Base-by-base conservation (phyloP, 37 sponge, comb jelly and placozoan species). In the Eunapius fragilis region DNA sequence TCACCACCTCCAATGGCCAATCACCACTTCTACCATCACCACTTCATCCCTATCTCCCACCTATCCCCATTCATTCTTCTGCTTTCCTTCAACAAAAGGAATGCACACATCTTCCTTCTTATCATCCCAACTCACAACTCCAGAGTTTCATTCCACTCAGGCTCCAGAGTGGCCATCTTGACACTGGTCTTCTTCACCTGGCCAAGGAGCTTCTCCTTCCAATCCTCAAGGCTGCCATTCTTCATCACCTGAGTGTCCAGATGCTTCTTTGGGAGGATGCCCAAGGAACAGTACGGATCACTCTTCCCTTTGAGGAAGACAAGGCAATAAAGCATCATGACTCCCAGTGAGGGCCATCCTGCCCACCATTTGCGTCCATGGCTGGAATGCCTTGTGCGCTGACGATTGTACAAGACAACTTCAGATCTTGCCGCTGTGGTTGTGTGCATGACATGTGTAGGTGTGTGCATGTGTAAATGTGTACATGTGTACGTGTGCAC, bases 231-330 rank as follows among this genome's bases (percentile, higher is more conserved):
- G 76, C 83, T 72, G 27, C 68, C 69, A 30, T 78, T 78, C 69
- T 37, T 70, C 28, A 82, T 6, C 41, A 41, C 6, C 41, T 41
- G 41, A 41, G 6, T 26, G 28, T 80, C 81, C 2, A 30, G 81
- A 24, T 48, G 77, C 25, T 25, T 30, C 9, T 28, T 26, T 72
- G 28, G 24, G 17, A 91, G 45, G 13, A 91, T 80, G 23, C 85
- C 84, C 27, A 91, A 28, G 0, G 68, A 36, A 69, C 88, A 87
- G 74, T 84, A 91, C 11, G 92, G 92, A 72, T 91, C 92, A 87
- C 92, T 91, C 75, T 34, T 77, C 4, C 88, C 92, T 90, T 68
- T 19, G 47, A 0, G 45, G 23, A 37, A 26, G 37, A 26, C n/a
- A 36, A 77, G 17, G 5, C 12, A 80, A 3, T 2, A 5, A 10